These are phyloP conservation scores for Conger conger DNA, from an alignment of 2,113 vertebrate species.

Conservation along the genomic window DNA sequence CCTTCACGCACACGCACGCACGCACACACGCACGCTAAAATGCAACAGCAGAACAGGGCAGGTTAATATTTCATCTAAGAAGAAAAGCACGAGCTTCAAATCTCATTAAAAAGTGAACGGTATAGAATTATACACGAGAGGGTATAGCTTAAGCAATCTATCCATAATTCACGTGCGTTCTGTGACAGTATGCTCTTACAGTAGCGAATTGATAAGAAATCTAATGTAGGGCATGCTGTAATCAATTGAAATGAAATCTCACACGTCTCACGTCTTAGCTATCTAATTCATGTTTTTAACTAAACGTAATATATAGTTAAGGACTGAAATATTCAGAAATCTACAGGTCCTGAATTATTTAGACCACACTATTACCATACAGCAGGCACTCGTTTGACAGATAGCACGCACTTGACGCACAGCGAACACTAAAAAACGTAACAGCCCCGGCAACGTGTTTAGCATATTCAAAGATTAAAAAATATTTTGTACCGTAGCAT, in stretches of 20 bases:
- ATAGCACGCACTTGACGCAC: neutral
- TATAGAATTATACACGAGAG: neutral
- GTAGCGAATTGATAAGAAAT: neutral
- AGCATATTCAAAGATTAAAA: neutral
- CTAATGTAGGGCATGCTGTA: neutral
- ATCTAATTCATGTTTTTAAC: neutral
- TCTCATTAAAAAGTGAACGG: neutral
- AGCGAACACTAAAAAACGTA: neutral
- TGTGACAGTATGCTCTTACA: neutral
- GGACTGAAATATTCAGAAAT: neutral
- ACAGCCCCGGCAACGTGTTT: neutral
- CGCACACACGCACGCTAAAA: neutral
- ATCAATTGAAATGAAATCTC: neutral
- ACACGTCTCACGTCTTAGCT: neutral
- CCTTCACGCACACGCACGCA: neutral
- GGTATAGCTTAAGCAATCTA: neutral
- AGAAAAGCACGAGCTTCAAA: neutral
- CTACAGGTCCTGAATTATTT: neutral
- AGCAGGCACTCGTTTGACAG: neutral
- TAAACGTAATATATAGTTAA: neutral
- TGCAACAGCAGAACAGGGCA: neutral
- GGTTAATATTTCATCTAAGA: conserved; percentile 2
- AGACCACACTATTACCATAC: neutral
- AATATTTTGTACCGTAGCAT: neutral
- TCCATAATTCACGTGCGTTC: neutral